Conservation (phyloP, 1,140 invertebrate species). For the Homarus americanus region DNA sequence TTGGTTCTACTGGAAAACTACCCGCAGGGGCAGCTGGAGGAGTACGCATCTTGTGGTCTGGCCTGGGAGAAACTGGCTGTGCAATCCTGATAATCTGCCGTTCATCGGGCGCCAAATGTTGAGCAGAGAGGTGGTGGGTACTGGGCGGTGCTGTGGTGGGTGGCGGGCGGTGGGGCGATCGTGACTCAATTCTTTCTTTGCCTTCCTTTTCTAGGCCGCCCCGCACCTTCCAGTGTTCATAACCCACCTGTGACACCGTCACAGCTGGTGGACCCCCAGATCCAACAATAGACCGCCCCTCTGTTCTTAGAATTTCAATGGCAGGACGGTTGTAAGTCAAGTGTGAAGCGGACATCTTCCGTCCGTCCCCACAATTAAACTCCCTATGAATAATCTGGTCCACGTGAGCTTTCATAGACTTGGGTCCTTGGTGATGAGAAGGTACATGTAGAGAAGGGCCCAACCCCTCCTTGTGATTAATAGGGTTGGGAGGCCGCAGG, state of each 20-base stretch:
- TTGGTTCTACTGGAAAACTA: slow-evolving; percentile 60
- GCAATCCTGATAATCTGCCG: slow-evolving; percentile 87
- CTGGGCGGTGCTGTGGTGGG: slow-evolving; percentile 40
- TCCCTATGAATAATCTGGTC: slow-evolving; percentile 72
- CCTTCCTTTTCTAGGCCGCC: slow-evolving; percentile 29
- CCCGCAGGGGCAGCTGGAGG: slow-evolving; percentile 44
- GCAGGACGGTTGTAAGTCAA: slow-evolving; percentile 61
- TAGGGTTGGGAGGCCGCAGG: slow-evolving; percentile 40
- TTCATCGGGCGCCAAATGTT: slow-evolving; percentile 81
- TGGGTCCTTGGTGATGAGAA: slow-evolving; percentile 67
- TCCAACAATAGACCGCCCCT: slow-evolving; percentile 57
- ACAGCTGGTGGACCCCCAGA: slow-evolving; percentile 66
- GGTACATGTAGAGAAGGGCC: slow-evolving; percentile 24
- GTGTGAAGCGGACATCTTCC: slow-evolving; percentile 53
- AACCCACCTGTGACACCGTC: slow-evolving; percentile 48
- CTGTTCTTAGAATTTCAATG: slow-evolving; percentile 67
- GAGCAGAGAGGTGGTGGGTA: slow-evolving; percentile 58
- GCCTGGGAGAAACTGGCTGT: slow-evolving; percentile 79
- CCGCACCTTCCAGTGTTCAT: slow-evolving; percentile 57
- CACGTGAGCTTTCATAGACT: slow-evolving; percentile 73
- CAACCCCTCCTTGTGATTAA: slow-evolving; percentile 69
- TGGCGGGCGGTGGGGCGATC: slow-evolving; percentile 68
- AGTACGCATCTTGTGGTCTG: slow-evolving; percentile 60
- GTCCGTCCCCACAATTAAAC: slow-evolving; percentile 73
- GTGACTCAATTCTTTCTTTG: slow-evolving; percentile 58